These are phyloP conservation scores for Pogonomyrmex barbatus DNA, from an alignment of 1,140 invertebrate species.

Conservation along the genomic window DNA sequence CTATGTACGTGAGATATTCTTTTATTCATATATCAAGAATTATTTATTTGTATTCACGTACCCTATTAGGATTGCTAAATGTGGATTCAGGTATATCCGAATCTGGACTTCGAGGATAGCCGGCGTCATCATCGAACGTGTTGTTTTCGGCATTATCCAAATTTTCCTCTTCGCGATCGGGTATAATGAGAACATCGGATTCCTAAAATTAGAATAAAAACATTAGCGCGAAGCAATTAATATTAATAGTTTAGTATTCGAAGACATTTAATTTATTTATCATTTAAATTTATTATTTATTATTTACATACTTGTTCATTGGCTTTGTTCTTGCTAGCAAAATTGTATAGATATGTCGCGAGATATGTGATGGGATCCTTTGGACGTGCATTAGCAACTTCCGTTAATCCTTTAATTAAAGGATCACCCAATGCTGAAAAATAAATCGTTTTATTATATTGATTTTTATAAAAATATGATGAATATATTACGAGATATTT, in stretches of 20 bases:
- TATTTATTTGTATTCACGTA: constrained; percentile 78
- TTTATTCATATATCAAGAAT: not conserved
- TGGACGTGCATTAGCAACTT: constrained; percentile 93
- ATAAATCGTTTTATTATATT: constrained; percentile 56
- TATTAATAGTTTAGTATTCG: not conserved
- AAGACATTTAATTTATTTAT: not conserved
- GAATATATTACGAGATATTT: constrained; percentile 81
- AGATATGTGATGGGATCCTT: constrained; percentile 93
- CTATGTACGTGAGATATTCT: not conserved
- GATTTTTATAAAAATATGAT: not conserved
- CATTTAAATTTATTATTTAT: not conserved
- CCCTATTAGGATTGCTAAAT: constrained; percentile 88
- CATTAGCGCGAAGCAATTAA: not conserved
- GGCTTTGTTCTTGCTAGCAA: constrained; percentile 87
- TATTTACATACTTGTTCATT: constrained; percentile 39
- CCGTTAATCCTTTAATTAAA: constrained; percentile 93
- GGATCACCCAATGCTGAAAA: constrained; percentile 93
- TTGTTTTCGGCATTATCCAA: constrained; percentile 69
- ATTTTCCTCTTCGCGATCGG: constrained; percentile 81
- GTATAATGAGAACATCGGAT: constrained; percentile 85
- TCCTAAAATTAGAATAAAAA: constrained; percentile 79
- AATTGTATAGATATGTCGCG: constrained; percentile 93
- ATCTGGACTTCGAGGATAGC: constrained; percentile 79
- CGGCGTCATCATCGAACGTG: constrained; percentile 78
- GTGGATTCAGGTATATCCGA: constrained; percentile 87